Base-by-base conservation (phyloP, 1,140 invertebrate genomes). In the Nymphalis io region DNA sequence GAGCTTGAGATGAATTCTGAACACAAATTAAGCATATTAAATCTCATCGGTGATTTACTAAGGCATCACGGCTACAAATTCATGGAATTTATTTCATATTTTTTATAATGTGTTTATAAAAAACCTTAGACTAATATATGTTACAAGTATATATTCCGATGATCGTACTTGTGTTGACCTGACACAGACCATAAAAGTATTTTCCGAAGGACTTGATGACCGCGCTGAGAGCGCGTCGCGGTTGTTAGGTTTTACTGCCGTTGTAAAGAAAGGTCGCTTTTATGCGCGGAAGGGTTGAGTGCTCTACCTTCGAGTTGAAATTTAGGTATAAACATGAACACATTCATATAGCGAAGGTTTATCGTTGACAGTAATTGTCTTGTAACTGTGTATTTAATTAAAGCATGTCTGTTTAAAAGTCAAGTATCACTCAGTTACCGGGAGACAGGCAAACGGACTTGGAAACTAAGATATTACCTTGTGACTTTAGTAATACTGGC, bases 181-280 rank as follows among this genome's bases (percentile, higher is more conserved):
- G 69, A 55, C 60, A 66, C 63, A 57, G 21, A 40, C 57, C 68
- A 75, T 78, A 78, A 77, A 78, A 75, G 70, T 71, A 73, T 75
- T 76, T 78, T 75, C 61, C 68, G 72, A 75, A 79, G 73, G 76
- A 80, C 74, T 74, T 81, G 70, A 78, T 75, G 76, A 75, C 68
- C 70, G 58, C 68, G 72, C 67, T 46, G 70, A 59, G 62, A 72
- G 73, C 76, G 70, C 74, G 72, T 72, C 73, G 74, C 72, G 76
- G 79, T 72, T 77, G 73, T 81, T 79, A 78, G 68, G 74, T 84
- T 84, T 84, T 81, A 84, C 65, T 81, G 69, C 77, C 62, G 78
- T 74, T 78, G 72, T 79, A 82, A 81, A 81, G 78, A 77, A 78
- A 70, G 75, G 74, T 74, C 75, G 68, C 53, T 66, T 72, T 75